Evolutionary conservation across 1,140 invertebrate species (phyloP).

Genomic region (Bombyx mandarina): DNA sequence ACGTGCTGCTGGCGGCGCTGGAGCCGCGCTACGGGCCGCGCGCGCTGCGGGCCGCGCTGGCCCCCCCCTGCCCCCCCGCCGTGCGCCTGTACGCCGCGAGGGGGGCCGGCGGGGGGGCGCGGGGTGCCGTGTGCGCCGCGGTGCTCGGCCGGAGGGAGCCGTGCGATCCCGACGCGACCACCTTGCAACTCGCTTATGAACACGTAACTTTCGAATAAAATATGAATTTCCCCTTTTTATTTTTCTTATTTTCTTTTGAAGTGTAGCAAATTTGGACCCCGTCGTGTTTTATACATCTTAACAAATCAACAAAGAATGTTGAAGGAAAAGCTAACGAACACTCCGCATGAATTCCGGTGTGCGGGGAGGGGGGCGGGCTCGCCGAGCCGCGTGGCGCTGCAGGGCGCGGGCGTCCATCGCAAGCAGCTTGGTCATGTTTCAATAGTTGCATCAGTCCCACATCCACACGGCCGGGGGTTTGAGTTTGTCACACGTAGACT

Average conservation of each 20-base stretch:
- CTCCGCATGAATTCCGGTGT: background rate
- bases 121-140: background rate
- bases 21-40: background rate
- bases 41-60: constrained; percentile 10
- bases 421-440: no score
- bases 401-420: background rate
- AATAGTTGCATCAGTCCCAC: no score
- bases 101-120: constrained; percentile 2
- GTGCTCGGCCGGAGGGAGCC: background rate
- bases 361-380: constrained; percentile 1
- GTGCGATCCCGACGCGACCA: constrained; percentile 5
- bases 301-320: no score
- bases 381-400: constrained; percentile 2
- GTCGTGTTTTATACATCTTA: no score
- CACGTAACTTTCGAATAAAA: no score
- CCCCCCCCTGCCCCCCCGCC: constrained; percentile 1
- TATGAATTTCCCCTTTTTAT: no score
- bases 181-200: no score
- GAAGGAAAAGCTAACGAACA: no score
- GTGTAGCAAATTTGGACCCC: no score
- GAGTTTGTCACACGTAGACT: no score
- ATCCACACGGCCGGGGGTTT: no score
- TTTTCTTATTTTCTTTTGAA: no score
- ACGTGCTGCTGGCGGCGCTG: constrained; percentile 8
- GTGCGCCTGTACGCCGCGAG: background rate